Percentiles rank a stretch among this genome's conserved stretches.
Conservation (phyloP, 1,140 invertebrate genomes). For the Cotesia glomerata region DNA sequence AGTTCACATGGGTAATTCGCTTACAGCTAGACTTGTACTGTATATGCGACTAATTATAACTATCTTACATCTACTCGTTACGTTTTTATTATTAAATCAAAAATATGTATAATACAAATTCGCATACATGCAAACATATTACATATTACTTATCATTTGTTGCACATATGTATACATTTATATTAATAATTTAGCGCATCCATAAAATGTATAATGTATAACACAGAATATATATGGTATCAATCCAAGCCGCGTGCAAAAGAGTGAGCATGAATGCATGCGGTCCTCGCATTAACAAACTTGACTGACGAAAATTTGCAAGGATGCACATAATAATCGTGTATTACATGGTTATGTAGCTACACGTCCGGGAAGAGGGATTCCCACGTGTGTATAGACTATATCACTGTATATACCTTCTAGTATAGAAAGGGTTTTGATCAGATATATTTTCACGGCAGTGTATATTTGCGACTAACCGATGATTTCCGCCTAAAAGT, state of each 20-base stretch:
- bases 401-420: too few relatives aligned
- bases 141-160: background rate
- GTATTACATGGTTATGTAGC: constrained; percentile 51
- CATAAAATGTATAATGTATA: background rate
- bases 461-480: constrained; percentile 17
- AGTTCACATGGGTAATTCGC: constrained; percentile 61
- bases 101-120: constrained; percentile 41
- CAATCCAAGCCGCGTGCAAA: background rate
- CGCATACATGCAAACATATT: constrained; percentile 30
- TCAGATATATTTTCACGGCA: constrained; percentile 22
- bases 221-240: background rate
- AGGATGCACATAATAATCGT: constrained; percentile 59
- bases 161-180: background rate
- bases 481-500: constrained; percentile 22
- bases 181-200: too few relatives aligned
- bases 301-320: constrained; percentile 53
- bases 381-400: constrained; percentile 48
- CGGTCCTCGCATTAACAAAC: constrained; percentile 42
- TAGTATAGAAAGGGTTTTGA: constrained; percentile 5
- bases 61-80: constrained; percentile 58
- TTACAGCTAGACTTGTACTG: constrained; percentile 53
- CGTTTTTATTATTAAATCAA: constrained; percentile 54
- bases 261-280: constrained; percentile 44
- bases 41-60: constrained; percentile 60
- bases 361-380: constrained; percentile 52